Base-by-base conservation (phyloP, 2,797 vertebrate species). In the Caiman crocodilus region DNA sequence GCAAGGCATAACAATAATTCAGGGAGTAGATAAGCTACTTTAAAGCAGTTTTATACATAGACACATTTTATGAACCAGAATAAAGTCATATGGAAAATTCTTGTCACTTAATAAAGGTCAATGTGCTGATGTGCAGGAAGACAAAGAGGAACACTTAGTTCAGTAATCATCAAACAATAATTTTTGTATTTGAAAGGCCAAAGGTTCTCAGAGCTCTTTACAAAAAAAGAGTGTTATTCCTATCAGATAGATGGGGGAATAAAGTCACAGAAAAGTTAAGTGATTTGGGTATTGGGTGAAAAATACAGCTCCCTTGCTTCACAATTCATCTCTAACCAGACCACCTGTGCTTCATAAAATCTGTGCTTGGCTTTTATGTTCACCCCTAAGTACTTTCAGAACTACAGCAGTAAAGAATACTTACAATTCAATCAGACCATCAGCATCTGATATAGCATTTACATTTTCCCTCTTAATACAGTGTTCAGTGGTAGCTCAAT, bases 101-200 rank as follows among this genome's bases (percentile, higher is more conserved):
- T 16, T 57, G 23, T 90, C 84, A 90, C 55, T 2, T 1, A 57
- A 79, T 60, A 93, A 91, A 93, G 18, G 73, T 50, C 79, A 79
- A 57, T n/a, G 18, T 35, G 17, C 12, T 80, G 78, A 84, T 93
- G 71, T 73, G 90, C 96, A 88, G 94, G 93, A 95, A 96, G 69
- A 79, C 61, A 76, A 56, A 76, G 55, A 80, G 80, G 73, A 90
- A 96, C 92, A 95, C 77, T 79, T 81, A 91, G 76, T 57, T 58
- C 87, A 9, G 0, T 57, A 60, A 89, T 12, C 69, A 23, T 64
- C 78, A 26, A 25, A 25, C 3, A 58, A 60, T 6, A 5, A 42
- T 76, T 57, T 63, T 78, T 86, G 69, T 73, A 56, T 79, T 82
- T 78, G 78, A 80, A 26, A 79, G 58, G 73, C 30, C 80, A 87